phyloP scores from a whole-genome alignment of 2,113 vertebrate genomes.

The Oryzias javanicus region DNA sequence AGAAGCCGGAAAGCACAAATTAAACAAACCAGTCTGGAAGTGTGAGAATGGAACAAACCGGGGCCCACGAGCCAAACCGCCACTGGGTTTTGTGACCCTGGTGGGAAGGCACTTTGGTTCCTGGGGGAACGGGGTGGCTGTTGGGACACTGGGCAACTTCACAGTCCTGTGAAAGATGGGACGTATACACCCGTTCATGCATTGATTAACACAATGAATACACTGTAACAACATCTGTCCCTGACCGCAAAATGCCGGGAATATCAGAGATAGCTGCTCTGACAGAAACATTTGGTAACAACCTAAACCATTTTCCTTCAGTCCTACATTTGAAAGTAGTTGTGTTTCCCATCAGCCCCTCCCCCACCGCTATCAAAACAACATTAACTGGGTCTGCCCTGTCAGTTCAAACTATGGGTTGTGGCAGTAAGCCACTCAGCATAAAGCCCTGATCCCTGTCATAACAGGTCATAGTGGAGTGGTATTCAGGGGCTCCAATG shows the following conservation, averaged over 20 bases:
- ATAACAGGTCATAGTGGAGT: constrained; percentile 78
- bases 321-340: constrained; percentile 41
- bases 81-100: constrained; percentile 88
- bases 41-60: constrained; percentile 73
- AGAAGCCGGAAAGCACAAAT: neutral
- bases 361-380: constrained; percentile 64
- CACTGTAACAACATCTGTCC: constrained; percentile 57
- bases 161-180: constrained; percentile 84
- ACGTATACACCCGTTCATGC: constrained; percentile 50
- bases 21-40: neutral
- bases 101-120: constrained; percentile 78
- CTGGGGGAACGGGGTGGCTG: constrained; percentile 77
- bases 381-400: constrained; percentile 59
- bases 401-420: constrained; percentile 76
- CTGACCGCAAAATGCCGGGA: constrained; percentile 45
- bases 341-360: constrained; percentile 57
- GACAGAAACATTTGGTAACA: constrained; percentile 28
- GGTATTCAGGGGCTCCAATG: constrained; percentile 73
- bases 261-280: constrained; percentile 41
- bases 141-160: constrained; percentile 85
- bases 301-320: constrained; percentile 43
- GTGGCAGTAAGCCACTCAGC: constrained; percentile 73
- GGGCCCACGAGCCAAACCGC: constrained; percentile 98
- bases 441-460: constrained; percentile 76
- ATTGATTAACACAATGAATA: constrained; percentile 52